Conservation (phyloP, 2,113 vertebrate species). For the Tyto alba region DNA sequence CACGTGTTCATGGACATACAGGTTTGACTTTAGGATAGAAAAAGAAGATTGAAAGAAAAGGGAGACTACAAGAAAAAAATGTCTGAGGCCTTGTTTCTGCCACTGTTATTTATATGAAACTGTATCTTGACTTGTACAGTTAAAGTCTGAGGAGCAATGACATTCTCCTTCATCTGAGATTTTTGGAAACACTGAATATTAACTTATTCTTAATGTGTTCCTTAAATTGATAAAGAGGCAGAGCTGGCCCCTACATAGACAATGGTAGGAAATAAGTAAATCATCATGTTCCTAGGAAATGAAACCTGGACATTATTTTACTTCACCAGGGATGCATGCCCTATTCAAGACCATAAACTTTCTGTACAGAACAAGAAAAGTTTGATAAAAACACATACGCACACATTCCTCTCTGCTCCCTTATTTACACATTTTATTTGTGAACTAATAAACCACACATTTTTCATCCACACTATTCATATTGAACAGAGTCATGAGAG, state of each 20-base stretch:
- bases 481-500: neutral
- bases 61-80: neutral
- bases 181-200: neutral
- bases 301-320: neutral
- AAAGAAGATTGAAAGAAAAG: neutral
- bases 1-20: neutral
- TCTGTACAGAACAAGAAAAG: neutral
- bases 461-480: neutral
- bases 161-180: neutral
- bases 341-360: neutral
- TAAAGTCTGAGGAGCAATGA: neutral
- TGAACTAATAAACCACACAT: neutral
- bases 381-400: neutral
- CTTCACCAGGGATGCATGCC: neutral
- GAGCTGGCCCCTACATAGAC: neutral
- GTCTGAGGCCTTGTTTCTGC: neutral
- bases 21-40: neutral
- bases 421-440: conserved; percentile 24
- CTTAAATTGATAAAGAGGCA: neutral
- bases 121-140: neutral
- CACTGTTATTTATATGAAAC: neutral
- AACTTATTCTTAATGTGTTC: neutral
- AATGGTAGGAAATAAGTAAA: neutral
- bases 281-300: neutral
- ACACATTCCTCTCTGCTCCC: neutral